Evolutionary conservation across 2,113 vertebrate genomes (phyloP).

Genomic region (Crotalus viridis): DNA sequence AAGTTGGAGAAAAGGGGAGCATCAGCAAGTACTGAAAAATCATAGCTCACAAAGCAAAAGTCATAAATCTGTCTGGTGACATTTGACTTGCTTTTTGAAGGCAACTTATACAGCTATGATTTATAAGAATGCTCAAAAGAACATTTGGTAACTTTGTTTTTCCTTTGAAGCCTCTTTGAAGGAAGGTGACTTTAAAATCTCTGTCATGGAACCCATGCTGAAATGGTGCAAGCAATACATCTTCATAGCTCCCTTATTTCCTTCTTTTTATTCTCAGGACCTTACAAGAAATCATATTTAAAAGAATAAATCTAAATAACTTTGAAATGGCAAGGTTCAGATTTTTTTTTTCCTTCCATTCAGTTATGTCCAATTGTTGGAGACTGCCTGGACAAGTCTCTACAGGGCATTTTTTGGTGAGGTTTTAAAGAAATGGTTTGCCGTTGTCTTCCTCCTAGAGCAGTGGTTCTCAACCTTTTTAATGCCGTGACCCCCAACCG

Average conservation of each 20-base stretch:
- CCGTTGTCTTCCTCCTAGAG: neutral
- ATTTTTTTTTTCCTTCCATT: neutral
- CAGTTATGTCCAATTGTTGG: neutral
- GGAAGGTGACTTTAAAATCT: neutral
- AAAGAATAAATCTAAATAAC: neutral
- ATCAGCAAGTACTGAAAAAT: neutral
- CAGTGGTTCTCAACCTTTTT: no score
- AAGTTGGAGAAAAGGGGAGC: neutral
- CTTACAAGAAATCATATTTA: slow-evolving; percentile 3
- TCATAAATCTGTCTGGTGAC: neutral
- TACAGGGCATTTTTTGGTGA: neutral
- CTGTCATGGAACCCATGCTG: neutral
- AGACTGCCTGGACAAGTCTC: neutral
- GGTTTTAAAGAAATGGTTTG: neutral
- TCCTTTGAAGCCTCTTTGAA: neutral
- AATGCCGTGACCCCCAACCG: no score
- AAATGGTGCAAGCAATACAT: neutral
- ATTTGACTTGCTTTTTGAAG: slow-evolving; percentile 22
- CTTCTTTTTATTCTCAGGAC: neutral
- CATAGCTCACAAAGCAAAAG: slow-evolving; percentile 1
- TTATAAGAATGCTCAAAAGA: neutral
- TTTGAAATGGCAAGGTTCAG: no score
- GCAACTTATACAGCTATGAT: neutral
- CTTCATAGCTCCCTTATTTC: neutral
- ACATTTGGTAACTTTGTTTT: slow-evolving; percentile 12